Conservation (phyloP, 1,140 invertebrate genomes). For the Meloidogyne chitwoodi region DNA sequence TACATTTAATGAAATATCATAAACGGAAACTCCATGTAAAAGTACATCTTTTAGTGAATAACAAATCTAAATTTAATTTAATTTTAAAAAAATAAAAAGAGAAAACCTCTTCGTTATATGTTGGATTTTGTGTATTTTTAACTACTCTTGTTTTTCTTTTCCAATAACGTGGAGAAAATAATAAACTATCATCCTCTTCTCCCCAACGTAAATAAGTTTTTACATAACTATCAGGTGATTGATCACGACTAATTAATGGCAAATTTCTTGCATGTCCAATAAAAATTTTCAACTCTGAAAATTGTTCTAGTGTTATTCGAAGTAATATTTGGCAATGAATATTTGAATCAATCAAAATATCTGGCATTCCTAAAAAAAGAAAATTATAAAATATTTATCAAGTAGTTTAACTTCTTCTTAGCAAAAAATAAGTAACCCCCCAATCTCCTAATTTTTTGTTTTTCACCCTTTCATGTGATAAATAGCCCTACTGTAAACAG, state of each 20-base stretch:
- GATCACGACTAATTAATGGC: conserved; percentile 24
- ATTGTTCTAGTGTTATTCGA: conserved; percentile 1
- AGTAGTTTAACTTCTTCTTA: too few relatives aligned
- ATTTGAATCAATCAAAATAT: not conserved
- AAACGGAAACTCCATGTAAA: not conserved
- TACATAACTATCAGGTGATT: conserved; percentile 40
- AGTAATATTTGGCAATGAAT: conserved; percentile 14
- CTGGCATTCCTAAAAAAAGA: not conserved
- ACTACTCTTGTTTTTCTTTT: conserved; percentile 38
- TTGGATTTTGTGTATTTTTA: conserved; percentile 38
- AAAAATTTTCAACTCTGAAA: conserved; percentile 29
- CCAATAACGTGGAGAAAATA: not conserved
- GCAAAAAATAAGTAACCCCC: too few relatives aligned
- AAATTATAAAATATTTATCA: not conserved
- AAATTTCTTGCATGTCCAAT: conserved; percentile 40
- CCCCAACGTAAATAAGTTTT: conserved; percentile 34
- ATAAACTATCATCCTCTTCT: not conserved
- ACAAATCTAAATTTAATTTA: conserved; percentile 6
- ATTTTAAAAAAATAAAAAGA: conserved; percentile 4
- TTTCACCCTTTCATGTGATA: too few relatives aligned
- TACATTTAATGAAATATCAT: conserved; percentile 9
- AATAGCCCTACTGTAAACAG: too few relatives aligned
- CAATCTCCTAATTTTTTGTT: too few relatives aligned
- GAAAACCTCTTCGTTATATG: conserved; percentile 34
- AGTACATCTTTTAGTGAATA: not conserved